Evolutionary conservation across 2,888 invertebrate species (phyloP).

Genomic region (Apeira syringaria): DNA sequence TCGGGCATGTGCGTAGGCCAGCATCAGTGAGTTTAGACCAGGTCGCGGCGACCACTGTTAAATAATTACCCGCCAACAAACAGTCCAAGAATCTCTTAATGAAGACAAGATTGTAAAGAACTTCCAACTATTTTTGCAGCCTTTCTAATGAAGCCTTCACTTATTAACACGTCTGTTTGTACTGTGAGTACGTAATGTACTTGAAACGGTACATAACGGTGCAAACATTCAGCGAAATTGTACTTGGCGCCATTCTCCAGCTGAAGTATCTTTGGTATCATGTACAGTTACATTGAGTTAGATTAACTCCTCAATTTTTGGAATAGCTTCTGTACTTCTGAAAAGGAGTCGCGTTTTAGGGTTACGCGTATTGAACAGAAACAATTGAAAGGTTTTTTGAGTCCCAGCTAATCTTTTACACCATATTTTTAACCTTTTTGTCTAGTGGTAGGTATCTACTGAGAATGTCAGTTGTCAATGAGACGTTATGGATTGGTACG

Average conservation of each 20-base stretch:
- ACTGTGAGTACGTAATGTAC: no score
- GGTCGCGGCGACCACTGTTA: no score
- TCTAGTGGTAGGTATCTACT: no score
- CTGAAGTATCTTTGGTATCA: slow-evolving; percentile 1
- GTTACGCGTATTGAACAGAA: no score
- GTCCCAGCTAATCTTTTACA: no score
- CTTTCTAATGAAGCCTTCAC: slow-evolving; percentile 7
- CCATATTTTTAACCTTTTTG: no score
- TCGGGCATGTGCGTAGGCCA: no score
- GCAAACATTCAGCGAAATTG: slow-evolving; percentile 10
- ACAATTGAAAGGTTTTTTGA: no score
- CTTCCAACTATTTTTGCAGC: slow-evolving; percentile 4
- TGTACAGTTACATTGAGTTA: slow-evolving; percentile 1
- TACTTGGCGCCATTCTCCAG: slow-evolving; percentile 10
- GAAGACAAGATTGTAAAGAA: not conserved
- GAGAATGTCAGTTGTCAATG: no score
- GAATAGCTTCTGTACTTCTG: not conserved
- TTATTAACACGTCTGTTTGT: slow-evolving; percentile 12
- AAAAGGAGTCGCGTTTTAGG: not conserved
- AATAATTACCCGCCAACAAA: no score
- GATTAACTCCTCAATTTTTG: not conserved
- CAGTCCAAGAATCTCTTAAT: not conserved
- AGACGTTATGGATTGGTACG: no score
- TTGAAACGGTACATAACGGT: slow-evolving; percentile 23
- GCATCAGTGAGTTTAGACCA: no score